These are phyloP conservation scores for Leucoraja ocellata DNA, from an alignment of 2,797 vertebrate species.

Conservation along the genomic window DNA sequence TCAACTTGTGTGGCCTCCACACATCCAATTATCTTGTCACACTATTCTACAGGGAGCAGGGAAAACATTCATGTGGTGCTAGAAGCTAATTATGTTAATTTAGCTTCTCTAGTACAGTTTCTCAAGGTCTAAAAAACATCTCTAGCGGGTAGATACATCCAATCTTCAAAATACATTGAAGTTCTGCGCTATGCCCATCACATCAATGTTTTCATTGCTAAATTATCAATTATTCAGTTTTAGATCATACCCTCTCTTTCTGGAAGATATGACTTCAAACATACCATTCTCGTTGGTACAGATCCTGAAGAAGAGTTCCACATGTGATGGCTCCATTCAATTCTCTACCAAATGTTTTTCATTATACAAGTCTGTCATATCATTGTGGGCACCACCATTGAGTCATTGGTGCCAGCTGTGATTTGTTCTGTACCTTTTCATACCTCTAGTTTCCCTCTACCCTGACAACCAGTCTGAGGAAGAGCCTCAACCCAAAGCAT, in stretches of 20 bases:
- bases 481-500: too few relatives aligned
- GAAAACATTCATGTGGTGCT: not conserved
- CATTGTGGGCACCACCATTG: not conserved
- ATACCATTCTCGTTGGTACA: not conserved
- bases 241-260: not conserved
- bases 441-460: too few relatives aligned
- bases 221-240: not conserved
- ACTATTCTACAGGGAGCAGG: not conserved
- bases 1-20: not conserved
- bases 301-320: not conserved
- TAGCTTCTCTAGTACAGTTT: not conserved
- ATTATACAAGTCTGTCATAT: not conserved
- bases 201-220: not conserved
- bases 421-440: too few relatives aligned
- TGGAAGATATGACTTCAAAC: not conserved
- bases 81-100: not conserved
- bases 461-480: too few relatives aligned
- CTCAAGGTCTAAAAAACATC: not conserved
- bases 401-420: too few relatives aligned
- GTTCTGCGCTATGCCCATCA: not conserved
- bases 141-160: not conserved
- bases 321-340: not conserved
- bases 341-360: not conserved
- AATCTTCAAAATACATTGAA: not conserved
- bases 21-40: conserved; percentile 21